These are phyloP conservation scores for Cecropterus lyciades DNA, from an alignment of 1,140 invertebrate genomes.

Conservation along the genomic window DNA sequence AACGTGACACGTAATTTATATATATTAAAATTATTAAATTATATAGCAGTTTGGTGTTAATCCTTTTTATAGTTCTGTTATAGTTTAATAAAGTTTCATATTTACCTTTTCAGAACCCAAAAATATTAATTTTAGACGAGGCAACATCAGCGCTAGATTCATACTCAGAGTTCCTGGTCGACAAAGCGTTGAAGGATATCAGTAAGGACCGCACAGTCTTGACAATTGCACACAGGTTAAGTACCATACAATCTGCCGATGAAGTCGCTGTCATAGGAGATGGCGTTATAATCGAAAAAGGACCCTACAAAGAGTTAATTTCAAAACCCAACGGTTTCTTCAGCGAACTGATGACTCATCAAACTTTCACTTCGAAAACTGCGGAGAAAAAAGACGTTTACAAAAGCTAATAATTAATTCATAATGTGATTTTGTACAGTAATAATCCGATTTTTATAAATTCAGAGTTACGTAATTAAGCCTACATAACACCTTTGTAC, in stretches of 20 bases:
- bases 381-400: slow-evolving; percentile 53
- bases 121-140: slow-evolving; percentile 94
- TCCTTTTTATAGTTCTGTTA: too few relatives aligned
- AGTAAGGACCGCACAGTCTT: slow-evolving; percentile 93
- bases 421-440: not conserved
- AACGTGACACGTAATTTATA: too few relatives aligned
- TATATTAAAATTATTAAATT: too few relatives aligned
- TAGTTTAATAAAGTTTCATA: too few relatives aligned
- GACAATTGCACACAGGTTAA: slow-evolving; percentile 96
- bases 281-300: slow-evolving; percentile 93
- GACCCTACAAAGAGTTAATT: slow-evolving; percentile 87
- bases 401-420: slow-evolving; percentile 43
- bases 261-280: slow-evolving; percentile 94
- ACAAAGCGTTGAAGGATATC: slow-evolving; percentile 93
- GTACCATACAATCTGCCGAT: slow-evolving; percentile 96
- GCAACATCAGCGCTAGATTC: slow-evolving; percentile 96
- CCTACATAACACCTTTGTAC: too few relatives aligned
- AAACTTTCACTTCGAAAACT: slow-evolving; percentile 55
- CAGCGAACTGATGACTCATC: slow-evolving; percentile 70
- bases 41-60: too few relatives aligned
- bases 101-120: slow-evolving; percentile 88
- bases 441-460: not conserved
- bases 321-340: slow-evolving; percentile 68
- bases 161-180: slow-evolving; percentile 94
- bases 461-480: slow-evolving; percentile 1